Base-by-base conservation (phyloP, 2,888 invertebrate species). In the Caenorhabditis becei region DNA sequence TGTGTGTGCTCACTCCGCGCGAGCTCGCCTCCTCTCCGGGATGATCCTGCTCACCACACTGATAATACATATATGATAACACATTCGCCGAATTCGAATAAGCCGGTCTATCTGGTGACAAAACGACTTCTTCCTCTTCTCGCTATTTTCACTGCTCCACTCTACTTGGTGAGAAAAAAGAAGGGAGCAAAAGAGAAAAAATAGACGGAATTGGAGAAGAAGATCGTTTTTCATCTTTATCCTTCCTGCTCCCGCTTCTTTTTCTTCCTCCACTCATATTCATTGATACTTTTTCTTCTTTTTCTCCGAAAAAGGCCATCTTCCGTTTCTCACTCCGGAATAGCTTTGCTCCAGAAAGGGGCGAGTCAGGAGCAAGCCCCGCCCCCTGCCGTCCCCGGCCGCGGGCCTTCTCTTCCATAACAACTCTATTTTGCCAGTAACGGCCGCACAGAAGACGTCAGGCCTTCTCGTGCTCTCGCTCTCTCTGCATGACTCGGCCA, bases 381-480 rank as follows among this genome's bases (percentile, higher is more conserved):
- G 47, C 65, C 72, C 44, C 62, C 32, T 41, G 54, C 53, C n/a
- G 44, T 53, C 54, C 44, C 26, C 44, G 18, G n/a, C 53, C 51
- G 26, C 67, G 66, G 59, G 26, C 54, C 59, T 75, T 67, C 75
- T 77, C 77, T 59, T 71, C 66, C 65, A 71, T 70, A 70, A 70
- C 66, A 71, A 65, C 69, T 78, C 65, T 65, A 66, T 78, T 77
- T 66, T 78, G 59, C 41, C 72, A 63, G 63, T 49, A 56, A 44
- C 56, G 61, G 63, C 28, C 28, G 47, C 32, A 28, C 35, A 53
- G 72, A 65, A 74, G 74, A 74, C 65, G 74, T 72, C 72, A 66
- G 56, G 71, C 53, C 20, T 44, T 54, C 35, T 37, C 20, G 35
- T 35, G 3, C 58, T 35, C 71, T 70, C 53, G 44, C 62, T 70